Base-by-base conservation (phyloP, 1,140 invertebrate species). In the Hylaeus anthracinus region DNA sequence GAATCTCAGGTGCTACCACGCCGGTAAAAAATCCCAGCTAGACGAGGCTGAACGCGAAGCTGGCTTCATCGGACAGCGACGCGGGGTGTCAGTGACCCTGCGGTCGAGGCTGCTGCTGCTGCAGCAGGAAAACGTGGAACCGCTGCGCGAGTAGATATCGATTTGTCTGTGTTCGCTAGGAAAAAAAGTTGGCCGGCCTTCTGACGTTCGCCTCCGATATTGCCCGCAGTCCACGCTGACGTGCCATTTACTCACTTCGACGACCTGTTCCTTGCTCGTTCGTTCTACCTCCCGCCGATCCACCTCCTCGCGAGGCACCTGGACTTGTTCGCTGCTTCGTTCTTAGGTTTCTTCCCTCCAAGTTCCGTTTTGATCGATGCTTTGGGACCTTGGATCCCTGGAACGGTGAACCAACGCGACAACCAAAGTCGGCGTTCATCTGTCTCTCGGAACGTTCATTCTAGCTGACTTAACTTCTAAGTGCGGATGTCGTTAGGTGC, bases 161-260 rank as follows among this genome's bases (percentile, higher is more conserved):
- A 88, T 89, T 89, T 79, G 87, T 84, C 86, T 88, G 83, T 88
- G 82, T 81, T 74, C 74, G 80, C 63, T 77, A 88, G 81, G 84
- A 74, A 86, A 88, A 79, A 84, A 88, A 86, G 61, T 86, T 82
- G 78, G 69, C 76, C 79, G 76, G 82, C 82, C 79, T 88, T 71
- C 85, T 88, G 86, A 87, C 85, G 79, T 87, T 84, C 82, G 71
- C 77, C 77, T 71, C 63, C 75, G 86, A 82, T 82, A 87, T 84
- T 86, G 85, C 65, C 76, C 67, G 81, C 55, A 76, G 81, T 86
- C 72, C 76, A 72, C 66, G 73, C 60, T 63, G 70, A 82, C 55
- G 83, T 78, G 45, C 79, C 83, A 70, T 75, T 85, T 82, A 86
- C 81, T 86, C 85, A 45, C 85, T 72, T 66, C 53, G 66, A 63